Conservation (phyloP, 1,140 invertebrate species). For the Drosophila cardini region DNA sequence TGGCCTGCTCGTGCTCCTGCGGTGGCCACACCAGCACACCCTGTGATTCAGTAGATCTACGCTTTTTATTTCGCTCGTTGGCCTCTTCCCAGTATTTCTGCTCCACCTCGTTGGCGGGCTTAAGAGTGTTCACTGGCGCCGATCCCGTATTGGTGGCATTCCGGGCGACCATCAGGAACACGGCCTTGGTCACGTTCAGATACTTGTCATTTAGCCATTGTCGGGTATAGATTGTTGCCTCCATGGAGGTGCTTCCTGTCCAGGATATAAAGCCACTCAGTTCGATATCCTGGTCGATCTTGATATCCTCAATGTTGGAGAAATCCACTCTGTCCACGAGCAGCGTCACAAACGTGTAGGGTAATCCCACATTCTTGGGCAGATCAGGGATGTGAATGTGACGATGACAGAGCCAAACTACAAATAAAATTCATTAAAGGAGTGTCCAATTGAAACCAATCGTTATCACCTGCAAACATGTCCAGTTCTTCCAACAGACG, state of each 20-base stretch:
- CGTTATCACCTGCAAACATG: constrained; percentile 88
- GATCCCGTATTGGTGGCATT: constrained; percentile 88
- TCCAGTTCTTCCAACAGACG: constrained; percentile 92
- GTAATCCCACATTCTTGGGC: constrained; percentile 85
- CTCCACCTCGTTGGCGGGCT: constrained; percentile 87
- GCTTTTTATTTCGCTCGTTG: constrained; percentile 86
- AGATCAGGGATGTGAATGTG: constrained; percentile 88
- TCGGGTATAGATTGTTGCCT: constrained; percentile 89
- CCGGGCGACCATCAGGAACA: constrained; percentile 91
- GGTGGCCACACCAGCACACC: constrained; percentile 88
- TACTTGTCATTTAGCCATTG: constrained; percentile 87
- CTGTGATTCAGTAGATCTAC: constrained; percentile 50
- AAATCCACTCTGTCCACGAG: constrained; percentile 90
- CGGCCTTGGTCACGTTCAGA: constrained; percentile 87
- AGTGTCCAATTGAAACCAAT: background rate
- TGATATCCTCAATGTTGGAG: constrained; percentile 83
- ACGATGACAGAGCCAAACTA: constrained; percentile 88
- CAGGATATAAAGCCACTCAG: constrained; percentile 91
- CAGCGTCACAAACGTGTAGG: constrained; percentile 90
- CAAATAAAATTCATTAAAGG: background rate
- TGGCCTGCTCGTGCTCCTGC: constrained; percentile 87
- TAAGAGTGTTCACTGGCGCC: constrained; percentile 88
- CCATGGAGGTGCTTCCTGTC: constrained; percentile 90
- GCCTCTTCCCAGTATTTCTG: constrained; percentile 86
- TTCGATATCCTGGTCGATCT: constrained; percentile 88